phyloP scores from a whole-genome alignment of 2,888 invertebrate genomes.

The Drosophila koepferae region DNA sequence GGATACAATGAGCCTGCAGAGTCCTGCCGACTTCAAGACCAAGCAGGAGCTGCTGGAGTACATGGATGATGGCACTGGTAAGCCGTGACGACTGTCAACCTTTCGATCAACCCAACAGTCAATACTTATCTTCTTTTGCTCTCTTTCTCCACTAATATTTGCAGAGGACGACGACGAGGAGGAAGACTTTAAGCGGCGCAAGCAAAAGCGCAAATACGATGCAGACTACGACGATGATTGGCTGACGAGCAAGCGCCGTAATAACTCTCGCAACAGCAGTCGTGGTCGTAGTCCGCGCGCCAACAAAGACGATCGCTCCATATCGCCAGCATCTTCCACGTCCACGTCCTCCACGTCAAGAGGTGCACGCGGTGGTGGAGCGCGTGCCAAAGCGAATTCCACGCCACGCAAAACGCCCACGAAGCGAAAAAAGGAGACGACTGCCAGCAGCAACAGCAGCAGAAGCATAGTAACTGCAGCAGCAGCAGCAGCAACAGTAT shows the following conservation, averaged over 20 bases:
- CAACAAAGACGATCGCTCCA: constrained; percentile 82
- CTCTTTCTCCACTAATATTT: neutral
- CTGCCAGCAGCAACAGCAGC: constrained; percentile 18
- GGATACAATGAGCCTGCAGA: constrained; percentile 68
- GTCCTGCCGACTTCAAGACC: constrained; percentile 82
- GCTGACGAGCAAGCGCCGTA: constrained; percentile 81
- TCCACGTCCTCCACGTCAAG: constrained; percentile 81
- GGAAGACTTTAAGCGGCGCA: constrained; percentile 83
- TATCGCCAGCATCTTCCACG: constrained; percentile 82
- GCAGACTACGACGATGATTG: constrained; percentile 85
- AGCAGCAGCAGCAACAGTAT: constrained; percentile 11
- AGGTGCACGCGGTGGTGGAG: constrained; percentile 61
- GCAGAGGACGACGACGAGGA: constrained; percentile 83
- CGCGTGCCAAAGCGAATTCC: constrained; percentile 43
- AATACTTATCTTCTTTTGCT: constrained; percentile 15
- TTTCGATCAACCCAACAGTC: neutral
- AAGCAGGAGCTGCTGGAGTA: constrained; percentile 84
- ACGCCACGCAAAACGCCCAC: constrained; percentile 81
- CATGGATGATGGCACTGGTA: constrained; percentile 84
- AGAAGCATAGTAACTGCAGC: neutral
- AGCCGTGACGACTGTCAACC: constrained; percentile 13
- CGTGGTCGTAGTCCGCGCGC: constrained; percentile 82
- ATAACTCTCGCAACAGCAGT: constrained; percentile 78
- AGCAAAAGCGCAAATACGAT: constrained; percentile 83
- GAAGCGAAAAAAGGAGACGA: constrained; percentile 77